A percentile compares a stretch with the other conserved stretches of the same genome.
Conservation (phyloP, 1,140 invertebrate genomes). For the Wiebesia pumilae region DNA sequence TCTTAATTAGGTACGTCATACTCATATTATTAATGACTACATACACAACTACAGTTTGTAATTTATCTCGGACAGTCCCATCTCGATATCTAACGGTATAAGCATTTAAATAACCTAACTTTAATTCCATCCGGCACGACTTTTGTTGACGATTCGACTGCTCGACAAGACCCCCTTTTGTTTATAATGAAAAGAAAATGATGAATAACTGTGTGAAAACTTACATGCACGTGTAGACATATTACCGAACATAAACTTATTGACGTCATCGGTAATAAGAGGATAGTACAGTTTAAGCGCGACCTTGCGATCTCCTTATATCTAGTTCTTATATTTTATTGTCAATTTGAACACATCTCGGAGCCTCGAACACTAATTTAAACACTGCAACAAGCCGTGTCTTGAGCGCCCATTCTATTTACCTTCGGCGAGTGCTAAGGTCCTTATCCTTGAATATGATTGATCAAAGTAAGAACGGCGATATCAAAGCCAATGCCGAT, state of each 20-base stretch:
- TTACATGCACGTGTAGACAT: conserved; percentile 16
- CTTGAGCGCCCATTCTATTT: neutral
- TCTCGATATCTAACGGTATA: too few relatives aligned
- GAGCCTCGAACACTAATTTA: neutral
- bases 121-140: too few relatives aligned
- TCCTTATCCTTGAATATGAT: conserved; percentile 9
- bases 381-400: neutral
- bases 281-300: neutral
- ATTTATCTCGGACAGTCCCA: too few relatives aligned
- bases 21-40: too few relatives aligned
- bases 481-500: conserved; percentile 4
- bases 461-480: neutral
- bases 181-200: neutral
- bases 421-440: neutral
- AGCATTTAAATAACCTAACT: too few relatives aligned
- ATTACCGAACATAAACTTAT: conserved; percentile 1
- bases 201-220: conserved; percentile 5
- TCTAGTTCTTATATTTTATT: neutral
- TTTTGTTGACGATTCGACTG: too few relatives aligned
- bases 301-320: neutral
- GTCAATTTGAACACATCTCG: neutral
- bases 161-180: too few relatives aligned
- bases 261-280: conserved; percentile 5
- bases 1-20: too few relatives aligned
- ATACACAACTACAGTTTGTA: too few relatives aligned